A percentile compares a stretch with the other conserved stretches of the same genome.
phyloP scores from a whole-genome alignment of 1,140 invertebrate genomes.

The Monomorium pharaonis region DNA sequence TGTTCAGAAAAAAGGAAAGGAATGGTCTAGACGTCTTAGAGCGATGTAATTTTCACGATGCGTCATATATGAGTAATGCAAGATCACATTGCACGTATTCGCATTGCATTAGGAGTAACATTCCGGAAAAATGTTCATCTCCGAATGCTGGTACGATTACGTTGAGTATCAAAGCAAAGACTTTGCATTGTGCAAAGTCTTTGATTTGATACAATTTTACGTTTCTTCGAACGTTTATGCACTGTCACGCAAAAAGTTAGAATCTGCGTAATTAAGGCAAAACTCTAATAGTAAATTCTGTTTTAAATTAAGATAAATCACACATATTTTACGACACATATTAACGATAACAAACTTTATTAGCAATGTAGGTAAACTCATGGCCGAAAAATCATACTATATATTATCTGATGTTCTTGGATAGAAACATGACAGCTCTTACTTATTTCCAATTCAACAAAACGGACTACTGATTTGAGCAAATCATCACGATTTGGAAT shows the following conservation, averaged over 20 bases:
- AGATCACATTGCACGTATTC: background rate
- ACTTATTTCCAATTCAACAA: background rate
- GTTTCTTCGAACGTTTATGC: background rate
- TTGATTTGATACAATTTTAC: background rate
- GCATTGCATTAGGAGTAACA: conserved; percentile 34
- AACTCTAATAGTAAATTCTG: background rate
- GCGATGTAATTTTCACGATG: conserved; percentile 34
- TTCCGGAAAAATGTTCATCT: conserved; percentile 63
- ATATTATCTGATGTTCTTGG: conserved; percentile 43
- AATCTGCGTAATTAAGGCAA: no score
- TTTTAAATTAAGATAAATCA: background rate
- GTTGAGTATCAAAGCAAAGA: conserved; percentile 13
- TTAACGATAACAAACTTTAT: conserved; percentile 62
- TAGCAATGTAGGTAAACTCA: conserved; percentile 59
- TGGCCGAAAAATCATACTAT: background rate
- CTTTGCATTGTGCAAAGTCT: no score
- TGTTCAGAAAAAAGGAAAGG: background rate
- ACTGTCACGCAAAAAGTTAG: background rate
- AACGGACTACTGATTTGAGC: background rate
- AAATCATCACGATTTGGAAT: background rate
- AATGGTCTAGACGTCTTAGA: conserved; percentile 27
- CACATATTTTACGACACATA: background rate
- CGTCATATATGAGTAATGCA: conserved; percentile 69
- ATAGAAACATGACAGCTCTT: background rate
- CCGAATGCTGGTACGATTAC: conserved; percentile 29